Base-by-base conservation (phyloP, 2,797 vertebrate species). In the Gymnodraco acuticeps region DNA sequence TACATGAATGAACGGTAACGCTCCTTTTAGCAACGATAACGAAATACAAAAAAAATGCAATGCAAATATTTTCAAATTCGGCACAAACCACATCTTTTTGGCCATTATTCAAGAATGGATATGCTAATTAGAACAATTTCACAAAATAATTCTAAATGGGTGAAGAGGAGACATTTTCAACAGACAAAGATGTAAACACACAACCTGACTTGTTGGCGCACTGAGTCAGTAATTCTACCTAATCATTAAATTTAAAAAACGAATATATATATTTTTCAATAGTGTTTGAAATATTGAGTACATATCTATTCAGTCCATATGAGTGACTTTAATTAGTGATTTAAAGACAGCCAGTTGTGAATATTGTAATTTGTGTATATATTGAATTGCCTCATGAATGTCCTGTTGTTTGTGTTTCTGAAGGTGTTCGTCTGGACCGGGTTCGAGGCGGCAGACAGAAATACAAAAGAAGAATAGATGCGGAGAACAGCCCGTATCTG, bases 381-480 rank as follows among this genome's bases (percentile, higher is more conserved):
- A 54, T 56, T 58, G 3, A 19, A 58, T 33, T 64, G 64, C 65
- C 27, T 78, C 27, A 81, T 68, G 53, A 66, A 70, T 14, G 12
- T 69, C 55, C 53, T 56, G 47, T 47, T 71, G 62, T 48, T 63
- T 86, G 56, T 80, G 65, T 76, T 52, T 54, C 17, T 17, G 16
- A 78, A 99, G 98, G 98, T 67, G 98, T 99, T 53, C 97, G 97
- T 78, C 93, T 99, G 86, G 98, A 99, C 94, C 96, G 98, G 91
- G 97, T 99, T 77, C 97, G 98, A 53, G 98, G 98, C 46, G 98
- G 98, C 76, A 95, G 98, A 60, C 98, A 99, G 95, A 99, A 99
- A 94, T 99, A 99, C 93, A 99, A 99, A 91, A 96, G 97, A 89
- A 96, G 97, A 91, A 97, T 98, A 94, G 97, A 99, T 19, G 96